These are phyloP conservation scores for Oryzias melastigma DNA, from an alignment of 2,113 vertebrate genomes.

Conservation along the genomic window DNA sequence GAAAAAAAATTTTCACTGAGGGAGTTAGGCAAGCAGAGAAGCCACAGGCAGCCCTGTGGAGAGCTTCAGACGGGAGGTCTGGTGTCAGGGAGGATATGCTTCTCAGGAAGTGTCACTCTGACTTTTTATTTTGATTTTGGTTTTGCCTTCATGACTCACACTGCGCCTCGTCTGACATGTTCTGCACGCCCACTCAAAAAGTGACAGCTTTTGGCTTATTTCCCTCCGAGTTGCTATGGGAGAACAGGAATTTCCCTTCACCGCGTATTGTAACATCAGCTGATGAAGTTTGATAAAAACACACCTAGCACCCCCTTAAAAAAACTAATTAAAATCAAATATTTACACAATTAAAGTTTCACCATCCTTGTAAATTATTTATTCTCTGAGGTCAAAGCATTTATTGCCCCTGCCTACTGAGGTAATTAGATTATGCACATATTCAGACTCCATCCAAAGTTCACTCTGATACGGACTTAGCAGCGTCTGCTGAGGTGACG, in stretches of 20 bases:
- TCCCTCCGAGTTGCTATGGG: slow-evolving; percentile 8
- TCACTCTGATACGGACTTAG: slow-evolving; percentile 62
- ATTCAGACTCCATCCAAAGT: slow-evolving; percentile 66
- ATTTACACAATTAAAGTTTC: neutral
- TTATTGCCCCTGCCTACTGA: slow-evolving; percentile 54
- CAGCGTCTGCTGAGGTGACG: slow-evolving; percentile 42
- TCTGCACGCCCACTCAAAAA: slow-evolving; percentile 15
- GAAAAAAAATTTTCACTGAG: slow-evolving; percentile 52
- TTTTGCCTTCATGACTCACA: slow-evolving; percentile 41
- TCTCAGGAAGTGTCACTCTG: slow-evolving; percentile 22
- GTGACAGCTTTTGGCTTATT: slow-evolving; percentile 26
- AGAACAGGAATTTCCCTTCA: slow-evolving; percentile 41
- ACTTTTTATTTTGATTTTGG: slow-evolving; percentile 8
- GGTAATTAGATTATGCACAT: slow-evolving; percentile 62
- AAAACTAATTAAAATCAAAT: neutral
- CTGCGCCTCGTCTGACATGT: slow-evolving; percentile 10
- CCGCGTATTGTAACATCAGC: slow-evolving; percentile 26
- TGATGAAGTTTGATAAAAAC: slow-evolving; percentile 20
- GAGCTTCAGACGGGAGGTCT: slow-evolving; percentile 37
- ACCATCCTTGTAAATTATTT: slow-evolving; percentile 63
- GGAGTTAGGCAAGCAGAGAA: slow-evolving; percentile 39
- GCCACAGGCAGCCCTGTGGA: slow-evolving; percentile 47
- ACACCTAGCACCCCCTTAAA: neutral
- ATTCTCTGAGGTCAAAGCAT: slow-evolving; percentile 57
- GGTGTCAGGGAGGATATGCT: slow-evolving; percentile 35